These are phyloP conservation scores for Montifringilla adamsi DNA, from an alignment of 2,113 vertebrate genomes.

Conservation along the genomic window DNA sequence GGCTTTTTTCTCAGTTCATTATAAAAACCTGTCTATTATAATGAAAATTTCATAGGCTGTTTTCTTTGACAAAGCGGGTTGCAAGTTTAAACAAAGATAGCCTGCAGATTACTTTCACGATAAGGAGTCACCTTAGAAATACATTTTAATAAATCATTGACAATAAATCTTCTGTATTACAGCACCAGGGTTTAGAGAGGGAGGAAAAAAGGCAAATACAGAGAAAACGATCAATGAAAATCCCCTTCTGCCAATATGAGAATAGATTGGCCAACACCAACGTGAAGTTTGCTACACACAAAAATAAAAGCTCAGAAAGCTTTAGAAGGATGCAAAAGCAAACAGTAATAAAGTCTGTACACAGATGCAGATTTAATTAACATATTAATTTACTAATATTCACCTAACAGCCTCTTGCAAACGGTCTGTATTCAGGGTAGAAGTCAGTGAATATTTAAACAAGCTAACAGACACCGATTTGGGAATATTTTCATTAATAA, in stretches of 20 bases:
- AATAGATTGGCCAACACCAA: conserved; percentile 70
- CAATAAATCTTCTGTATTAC: conserved; percentile 81
- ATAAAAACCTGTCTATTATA: conserved; percentile 78
- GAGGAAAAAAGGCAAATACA: conserved; percentile 72
- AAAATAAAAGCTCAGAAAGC: conserved; percentile 50
- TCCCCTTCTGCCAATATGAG: conserved; percentile 76
- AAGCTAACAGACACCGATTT: conserved; percentile 26
- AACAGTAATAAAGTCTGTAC: conserved; percentile 69
- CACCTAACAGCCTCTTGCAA: conserved; percentile 54
- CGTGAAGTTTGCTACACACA: conserved; percentile 65
- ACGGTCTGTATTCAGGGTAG: not conserved
- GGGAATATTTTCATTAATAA: conserved; percentile 46
- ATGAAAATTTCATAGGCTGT: conserved; percentile 80
- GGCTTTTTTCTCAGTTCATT: conserved; percentile 76
- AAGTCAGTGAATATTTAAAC: conserved; percentile 32
- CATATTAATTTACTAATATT: conserved; percentile 66
- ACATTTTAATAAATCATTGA: conserved; percentile 84
- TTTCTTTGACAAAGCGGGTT: conserved; percentile 78
- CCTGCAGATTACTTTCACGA: conserved; percentile 78
- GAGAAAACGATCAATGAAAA: conserved; percentile 80
- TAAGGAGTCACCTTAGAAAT: conserved; percentile 80
- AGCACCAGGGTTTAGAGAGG: conserved; percentile 68
- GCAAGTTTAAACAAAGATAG: conserved; percentile 82
- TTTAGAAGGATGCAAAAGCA: conserved; percentile 65
- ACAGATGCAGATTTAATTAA: conserved; percentile 72